Evolutionary conservation across 2,888 invertebrate genomes (phyloP).

Genomic region (Melangyna quadrimaculata): DNA sequence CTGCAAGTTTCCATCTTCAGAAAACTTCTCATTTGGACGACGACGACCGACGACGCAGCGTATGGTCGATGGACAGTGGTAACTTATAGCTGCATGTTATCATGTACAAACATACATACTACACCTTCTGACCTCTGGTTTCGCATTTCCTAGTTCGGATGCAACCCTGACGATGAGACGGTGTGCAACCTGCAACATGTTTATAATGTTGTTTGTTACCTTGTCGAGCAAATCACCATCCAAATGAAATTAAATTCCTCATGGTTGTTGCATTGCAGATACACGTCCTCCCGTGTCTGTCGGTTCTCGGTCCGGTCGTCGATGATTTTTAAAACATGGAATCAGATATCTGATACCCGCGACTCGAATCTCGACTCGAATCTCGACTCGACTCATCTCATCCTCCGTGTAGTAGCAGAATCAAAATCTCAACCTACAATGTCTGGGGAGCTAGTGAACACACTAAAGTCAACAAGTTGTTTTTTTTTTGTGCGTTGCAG

Average conservation of each 20-base stretch:
- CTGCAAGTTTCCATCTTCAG: conserved; percentile 15
- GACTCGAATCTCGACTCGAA: background rate
- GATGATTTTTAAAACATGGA: conserved; percentile 23
- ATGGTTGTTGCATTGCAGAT: conserved; percentile 36
- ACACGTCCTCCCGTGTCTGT: background rate
- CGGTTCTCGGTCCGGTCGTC: background rate
- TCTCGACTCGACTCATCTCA: background rate
- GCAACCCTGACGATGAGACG: background rate
- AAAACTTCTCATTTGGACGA: background rate
- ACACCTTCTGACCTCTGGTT: conserved; percentile 47
- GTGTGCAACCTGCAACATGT: conserved; percentile 48
- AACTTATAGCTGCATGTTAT: conserved; percentile 1
- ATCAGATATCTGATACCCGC: conserved; percentile 17
- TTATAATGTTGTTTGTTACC: conserved; percentile 67
- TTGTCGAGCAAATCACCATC: conserved; percentile 68
- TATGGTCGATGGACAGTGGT: background rate
- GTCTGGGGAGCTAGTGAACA: conserved; percentile 30
- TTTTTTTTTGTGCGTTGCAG: background rate
- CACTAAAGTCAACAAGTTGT: conserved; percentile 58
- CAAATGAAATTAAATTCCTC: conserved; percentile 61
- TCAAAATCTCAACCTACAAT: conserved; percentile 49
- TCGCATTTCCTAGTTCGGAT: conserved; percentile 38
- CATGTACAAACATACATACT: too few species aligned
- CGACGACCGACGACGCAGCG: too few species aligned
- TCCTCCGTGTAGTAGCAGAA: conserved; percentile 28